Conservation (phyloP, 2,888 invertebrate genomes). For the Drosophila seclusa region DNA sequence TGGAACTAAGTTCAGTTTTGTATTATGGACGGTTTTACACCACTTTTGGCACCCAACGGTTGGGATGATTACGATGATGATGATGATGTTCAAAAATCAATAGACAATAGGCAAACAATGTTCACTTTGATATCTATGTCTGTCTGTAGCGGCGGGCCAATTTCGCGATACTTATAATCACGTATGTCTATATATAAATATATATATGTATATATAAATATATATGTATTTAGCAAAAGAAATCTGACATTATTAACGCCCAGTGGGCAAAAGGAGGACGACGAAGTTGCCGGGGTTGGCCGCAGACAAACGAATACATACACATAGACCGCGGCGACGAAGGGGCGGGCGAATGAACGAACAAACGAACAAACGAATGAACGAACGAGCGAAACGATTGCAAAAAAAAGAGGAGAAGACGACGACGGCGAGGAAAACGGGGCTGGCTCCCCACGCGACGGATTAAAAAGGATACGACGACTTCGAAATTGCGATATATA, state of each 20-base stretch:
- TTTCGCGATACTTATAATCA: constrained; percentile 51
- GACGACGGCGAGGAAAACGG: constrained; percentile 13
- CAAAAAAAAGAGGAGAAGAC: constrained; percentile 22
- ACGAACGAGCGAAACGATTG: constrained; percentile 31
- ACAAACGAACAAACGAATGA: not conserved
- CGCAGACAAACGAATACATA: constrained; percentile 77
- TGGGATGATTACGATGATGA: constrained; percentile 14
- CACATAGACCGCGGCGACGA: constrained; percentile 51
- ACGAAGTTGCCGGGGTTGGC: constrained; percentile 57
- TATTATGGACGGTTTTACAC: constrained; percentile 67
- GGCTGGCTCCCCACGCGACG: constrained; percentile 24
- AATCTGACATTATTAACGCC: constrained; percentile 56
- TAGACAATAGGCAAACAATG: constrained; percentile 37
- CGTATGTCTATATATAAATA: constrained; percentile 18
- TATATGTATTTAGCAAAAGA: constrained; percentile 10
- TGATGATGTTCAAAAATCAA: constrained; percentile 57
- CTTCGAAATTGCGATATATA: constrained; percentile 8
- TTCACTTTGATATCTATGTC: constrained; percentile 47
- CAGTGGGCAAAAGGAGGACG: constrained; percentile 41
- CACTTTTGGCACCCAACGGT: constrained; percentile 68
- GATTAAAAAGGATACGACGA: constrained; percentile 17
- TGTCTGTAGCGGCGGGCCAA: constrained; percentile 34
- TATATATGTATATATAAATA: not conserved
- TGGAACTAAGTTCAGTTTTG: constrained; percentile 68
- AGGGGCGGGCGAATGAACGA: constrained; percentile 32